A percentile compares a stretch with the other conserved stretches of the same genome.
These are phyloP conservation scores for Dallia pectoralis DNA, from an alignment of 2,797 vertebrate genomes.

Conservation along the genomic window DNA sequence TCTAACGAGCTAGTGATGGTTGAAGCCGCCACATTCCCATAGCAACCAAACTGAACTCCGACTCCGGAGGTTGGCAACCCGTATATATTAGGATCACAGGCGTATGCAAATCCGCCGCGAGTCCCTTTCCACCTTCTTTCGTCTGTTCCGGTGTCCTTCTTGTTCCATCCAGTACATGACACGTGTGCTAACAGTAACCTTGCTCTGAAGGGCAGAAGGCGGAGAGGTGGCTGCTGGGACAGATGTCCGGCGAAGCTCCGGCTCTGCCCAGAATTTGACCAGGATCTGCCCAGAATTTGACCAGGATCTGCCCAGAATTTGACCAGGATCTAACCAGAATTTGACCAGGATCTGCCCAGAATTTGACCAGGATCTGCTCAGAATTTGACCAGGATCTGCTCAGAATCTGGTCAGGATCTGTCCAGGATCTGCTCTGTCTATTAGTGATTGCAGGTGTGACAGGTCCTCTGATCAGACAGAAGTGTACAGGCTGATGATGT, in stretches of 20 bases:
- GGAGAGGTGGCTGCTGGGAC: conserved; percentile 60
- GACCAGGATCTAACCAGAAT: too few relatives aligned
- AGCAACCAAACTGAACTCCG: conserved; percentile 70
- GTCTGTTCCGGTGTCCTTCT: conserved; percentile 68
- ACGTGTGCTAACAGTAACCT: conserved; percentile 77
- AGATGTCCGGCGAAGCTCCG: conserved; percentile 9
- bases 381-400: too few relatives aligned
- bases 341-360: conserved; percentile 7
- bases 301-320: background rate
- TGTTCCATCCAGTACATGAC: conserved; percentile 68
- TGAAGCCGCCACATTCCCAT: conserved; percentile 68
- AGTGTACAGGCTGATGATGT: background rate
- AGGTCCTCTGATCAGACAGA: conserved; percentile 24
- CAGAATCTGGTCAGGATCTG: too few relatives aligned
- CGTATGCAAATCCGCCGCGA: conserved; percentile 76
- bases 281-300: background rate
- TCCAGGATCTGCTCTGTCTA: conserved; percentile 43
- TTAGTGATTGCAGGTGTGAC: conserved; percentile 65
- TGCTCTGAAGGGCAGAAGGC: conserved; percentile 80
- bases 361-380: too few relatives aligned
- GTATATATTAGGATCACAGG: conserved; percentile 73
- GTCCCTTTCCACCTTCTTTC: conserved; percentile 52
- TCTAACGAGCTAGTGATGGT: conserved; percentile 75
- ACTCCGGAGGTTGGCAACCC: conserved; percentile 80
- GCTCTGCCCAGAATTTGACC: background rate